A percentile compares a stretch with the other conserved stretches of the same genome.
Conservation (phyloP, 1,140 invertebrate genomes). For the Daktulosphaira vitifoliae region DNA sequence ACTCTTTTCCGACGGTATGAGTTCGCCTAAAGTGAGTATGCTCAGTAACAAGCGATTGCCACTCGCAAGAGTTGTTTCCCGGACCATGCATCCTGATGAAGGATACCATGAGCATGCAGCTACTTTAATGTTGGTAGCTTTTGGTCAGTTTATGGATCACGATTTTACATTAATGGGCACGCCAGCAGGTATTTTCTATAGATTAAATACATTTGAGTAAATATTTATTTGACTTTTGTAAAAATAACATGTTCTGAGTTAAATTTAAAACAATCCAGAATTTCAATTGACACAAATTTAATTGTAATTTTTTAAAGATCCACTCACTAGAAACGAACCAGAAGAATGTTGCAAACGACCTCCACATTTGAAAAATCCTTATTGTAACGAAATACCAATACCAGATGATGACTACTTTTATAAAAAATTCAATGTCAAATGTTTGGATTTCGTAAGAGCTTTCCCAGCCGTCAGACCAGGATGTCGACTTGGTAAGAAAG, state of each 20-base stretch:
- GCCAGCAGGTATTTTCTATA: conserved; percentile 45
- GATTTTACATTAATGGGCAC: conserved; percentile 49
- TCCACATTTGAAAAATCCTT: conserved; percentile 72
- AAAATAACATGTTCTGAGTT: too few species aligned
- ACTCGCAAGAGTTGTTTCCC: conserved; percentile 46
- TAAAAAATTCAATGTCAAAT: conserved; percentile 71
- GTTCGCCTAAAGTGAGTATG: conserved; percentile 39
- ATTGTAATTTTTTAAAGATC: conserved; percentile 50
- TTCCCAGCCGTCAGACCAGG: conserved; percentile 76
- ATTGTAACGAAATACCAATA: conserved; percentile 85
- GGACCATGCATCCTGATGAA: conserved; percentile 45
- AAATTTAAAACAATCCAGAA: too few species aligned
- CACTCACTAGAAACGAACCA: conserved; percentile 73
- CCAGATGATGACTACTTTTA: conserved; percentile 90
- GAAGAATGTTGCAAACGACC: conserved; percentile 77
- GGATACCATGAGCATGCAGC: conserved; percentile 46
- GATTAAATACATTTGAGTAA: too few species aligned
- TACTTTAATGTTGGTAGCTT: conserved; percentile 48
- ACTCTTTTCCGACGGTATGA: conserved; percentile 74
- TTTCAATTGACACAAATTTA: too few species aligned
- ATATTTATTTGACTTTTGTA: too few species aligned
- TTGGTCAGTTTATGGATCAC: conserved; percentile 51
- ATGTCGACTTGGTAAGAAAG: conserved; percentile 59
- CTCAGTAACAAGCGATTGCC: conserved; percentile 43
- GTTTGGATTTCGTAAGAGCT: conserved; percentile 78